Evolutionary conservation across 2,888 invertebrate species (phyloP).

Genomic region (Rhodophaea formosa): DNA sequence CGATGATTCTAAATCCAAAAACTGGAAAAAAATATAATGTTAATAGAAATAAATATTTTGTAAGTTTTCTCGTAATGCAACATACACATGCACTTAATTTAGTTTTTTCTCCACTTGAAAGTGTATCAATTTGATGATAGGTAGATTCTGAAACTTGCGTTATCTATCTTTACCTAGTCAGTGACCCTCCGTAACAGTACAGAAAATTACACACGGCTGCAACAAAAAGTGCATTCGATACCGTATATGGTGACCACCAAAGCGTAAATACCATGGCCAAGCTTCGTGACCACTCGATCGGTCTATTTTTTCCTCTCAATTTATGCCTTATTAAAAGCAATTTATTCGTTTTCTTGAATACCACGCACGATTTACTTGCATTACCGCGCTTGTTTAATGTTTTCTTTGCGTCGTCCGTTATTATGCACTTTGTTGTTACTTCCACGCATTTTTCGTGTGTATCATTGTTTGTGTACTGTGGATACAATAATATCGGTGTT

Average conservation of each 20-base stretch:
- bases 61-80: too few relatives aligned
- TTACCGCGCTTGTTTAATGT: conserved; percentile 53
- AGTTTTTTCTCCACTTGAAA: too few relatives aligned
- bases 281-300: conserved; percentile 72
- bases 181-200: conserved; percentile 40
- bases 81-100: too few relatives aligned
- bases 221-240: conserved; percentile 65
- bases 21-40: too few relatives aligned
- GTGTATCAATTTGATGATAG: too few relatives aligned
- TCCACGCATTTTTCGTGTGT: conserved; percentile 24
- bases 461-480: conserved; percentile 24
- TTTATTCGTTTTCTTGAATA: conserved; percentile 68
- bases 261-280: conserved; percentile 79
- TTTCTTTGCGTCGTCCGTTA: conserved; percentile 63
- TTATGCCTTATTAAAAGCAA: conserved; percentile 75
- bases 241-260: conserved; percentile 64
- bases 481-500: conserved; percentile 4
- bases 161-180: neutral
- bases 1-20: too few relatives aligned
- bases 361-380: conserved; percentile 68
- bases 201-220: conserved; percentile 46
- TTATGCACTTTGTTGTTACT: conserved; percentile 52
- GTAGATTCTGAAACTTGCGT: neutral
- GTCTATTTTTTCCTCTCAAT: conserved; percentile 60
- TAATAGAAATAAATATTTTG: too few relatives aligned